Evolutionary conservation across 2,797 vertebrate genomes (phyloP), one percentile per base, ranked within the genome.

Genomic region (Periophthalmus magnuspinnatus): DNA sequence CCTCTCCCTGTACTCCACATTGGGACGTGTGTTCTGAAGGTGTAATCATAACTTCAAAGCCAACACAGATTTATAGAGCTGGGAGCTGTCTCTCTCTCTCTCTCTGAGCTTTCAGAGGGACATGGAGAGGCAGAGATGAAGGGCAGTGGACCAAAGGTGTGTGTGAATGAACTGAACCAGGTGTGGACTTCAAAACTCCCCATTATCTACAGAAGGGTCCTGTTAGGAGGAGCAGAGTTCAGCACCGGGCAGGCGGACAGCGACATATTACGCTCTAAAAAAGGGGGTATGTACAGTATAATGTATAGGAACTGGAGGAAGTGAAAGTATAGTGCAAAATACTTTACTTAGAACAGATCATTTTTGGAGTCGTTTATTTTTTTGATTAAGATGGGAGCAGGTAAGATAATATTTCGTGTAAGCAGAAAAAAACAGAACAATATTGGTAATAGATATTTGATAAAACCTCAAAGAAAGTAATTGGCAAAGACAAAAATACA

Each of bases 131-230:
- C 13, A 21, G 45, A 63, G 61, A 64, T 64, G 38, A 64, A 62
- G 60, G 36, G n/a, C 36, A n/a, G 21, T 22, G 62, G 22, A 64
- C 41, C 62, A 64, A 64, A 64, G 62, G 61, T 48, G 61, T 41
- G 5, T 32, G 58, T 60, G 58, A 60, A 34, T 60, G 59, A 38
- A 22, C 9, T 6, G 60, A 6, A 62, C 9, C 60, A 62, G 60
- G 11, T 62, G 60, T 48, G 61, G 16, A 16, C 41, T 47, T 64
- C 62, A 64, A 47, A 63, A 63, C 61, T 47, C 38, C 3, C 41
- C 41, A 64, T 64, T 64, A 47, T 48, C 41, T 10, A 28, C 22
- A 28, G 22, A 24, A 47, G 41, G 6, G 61, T 62, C 36, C 8
- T 58, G 56, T 32, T 55, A 57, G 16, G 57, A 9, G 33, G 17